These are phyloP conservation scores for Chironex yamaguchii DNA, from an alignment of 30 jellyfish, hydroid and myxozoan species.

Conservation along the genomic window DNA sequence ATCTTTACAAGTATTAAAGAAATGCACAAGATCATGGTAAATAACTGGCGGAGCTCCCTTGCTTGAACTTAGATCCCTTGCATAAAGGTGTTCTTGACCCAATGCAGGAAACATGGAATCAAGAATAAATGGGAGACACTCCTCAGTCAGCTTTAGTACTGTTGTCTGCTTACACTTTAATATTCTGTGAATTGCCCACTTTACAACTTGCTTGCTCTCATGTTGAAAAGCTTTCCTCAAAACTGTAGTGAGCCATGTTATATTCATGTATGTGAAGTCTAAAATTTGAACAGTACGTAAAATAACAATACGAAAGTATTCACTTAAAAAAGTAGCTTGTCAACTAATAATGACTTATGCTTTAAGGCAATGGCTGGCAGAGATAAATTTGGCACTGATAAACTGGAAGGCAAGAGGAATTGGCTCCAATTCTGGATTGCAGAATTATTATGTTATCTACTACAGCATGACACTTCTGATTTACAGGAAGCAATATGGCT, in stretches of 20 bases:
- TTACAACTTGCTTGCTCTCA: slow-evolving; percentile 69
- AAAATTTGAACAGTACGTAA: no score
- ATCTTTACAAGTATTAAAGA: slow-evolving; percentile 24
- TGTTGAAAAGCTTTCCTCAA: slow-evolving; percentile 81
- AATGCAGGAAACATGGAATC: slow-evolving; percentile 56
- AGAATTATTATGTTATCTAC: no score
- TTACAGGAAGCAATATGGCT: no score
- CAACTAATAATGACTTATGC: no score
- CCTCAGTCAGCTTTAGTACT: slow-evolving; percentile 4
- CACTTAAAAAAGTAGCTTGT: no score
- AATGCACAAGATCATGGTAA: slow-evolving; percentile 13
- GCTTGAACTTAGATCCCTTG: slow-evolving; percentile 13
- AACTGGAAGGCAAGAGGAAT: no score
- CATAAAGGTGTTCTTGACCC: slow-evolving; percentile 47
- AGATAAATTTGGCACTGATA: no score
- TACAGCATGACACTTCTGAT: no score
- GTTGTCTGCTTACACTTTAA: slow-evolving; percentile 48
- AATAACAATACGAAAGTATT: no score
- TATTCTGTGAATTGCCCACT: slow-evolving; percentile 80
- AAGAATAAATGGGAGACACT: slow-evolving; percentile 36
- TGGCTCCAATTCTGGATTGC: no score
- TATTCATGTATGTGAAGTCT: no score
- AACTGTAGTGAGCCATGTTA: slow-evolving; percentile 84
- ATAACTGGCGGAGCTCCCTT: slow-evolving; percentile 6
- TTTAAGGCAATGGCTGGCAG: no score